These are phyloP conservation scores for Gadopsis marmoratus DNA, from an alignment of 2,797 vertebrate species.

Conservation along the genomic window DNA sequence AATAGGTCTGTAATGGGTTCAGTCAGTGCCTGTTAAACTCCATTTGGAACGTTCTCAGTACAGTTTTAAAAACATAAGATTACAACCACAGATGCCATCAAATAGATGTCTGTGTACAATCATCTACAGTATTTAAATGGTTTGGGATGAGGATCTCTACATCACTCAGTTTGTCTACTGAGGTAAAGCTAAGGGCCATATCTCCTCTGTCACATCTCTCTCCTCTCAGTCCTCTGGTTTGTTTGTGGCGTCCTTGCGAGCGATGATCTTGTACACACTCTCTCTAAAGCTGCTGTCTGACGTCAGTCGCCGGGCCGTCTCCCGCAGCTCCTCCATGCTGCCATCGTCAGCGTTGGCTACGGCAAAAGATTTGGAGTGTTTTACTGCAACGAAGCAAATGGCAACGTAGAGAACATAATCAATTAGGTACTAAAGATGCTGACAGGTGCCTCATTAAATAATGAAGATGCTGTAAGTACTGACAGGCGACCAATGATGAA, in stretches of 20 bases:
- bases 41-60: neutral
- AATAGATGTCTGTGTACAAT: neutral
- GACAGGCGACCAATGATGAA: neutral
- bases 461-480: neutral
- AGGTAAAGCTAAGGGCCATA: constrained; percentile 23
- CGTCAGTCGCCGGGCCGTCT: constrained; percentile 88
- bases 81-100: neutral
- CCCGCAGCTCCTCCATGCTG: constrained; percentile 90
- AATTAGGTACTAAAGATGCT: neutral
- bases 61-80: neutral
- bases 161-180: constrained; percentile 2
- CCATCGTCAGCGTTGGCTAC: constrained; percentile 79
- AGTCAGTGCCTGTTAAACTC: neutral
- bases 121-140: constrained; percentile 4
- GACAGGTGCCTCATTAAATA: neutral
- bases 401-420: neutral
- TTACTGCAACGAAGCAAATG: constrained; percentile 81
- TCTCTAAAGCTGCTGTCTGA: constrained; percentile 92
- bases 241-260: constrained; percentile 66
- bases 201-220: neutral
- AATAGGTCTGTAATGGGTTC: neutral
- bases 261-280: constrained; percentile 90
- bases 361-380: constrained; percentile 93
- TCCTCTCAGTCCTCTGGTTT: constrained; percentile 60
- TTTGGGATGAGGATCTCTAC: constrained; percentile 33